These are phyloP conservation scores for Neofelis nebulosa DNA, from an alignment of 2,113 vertebrate genomes.

Conservation along the genomic window DNA sequence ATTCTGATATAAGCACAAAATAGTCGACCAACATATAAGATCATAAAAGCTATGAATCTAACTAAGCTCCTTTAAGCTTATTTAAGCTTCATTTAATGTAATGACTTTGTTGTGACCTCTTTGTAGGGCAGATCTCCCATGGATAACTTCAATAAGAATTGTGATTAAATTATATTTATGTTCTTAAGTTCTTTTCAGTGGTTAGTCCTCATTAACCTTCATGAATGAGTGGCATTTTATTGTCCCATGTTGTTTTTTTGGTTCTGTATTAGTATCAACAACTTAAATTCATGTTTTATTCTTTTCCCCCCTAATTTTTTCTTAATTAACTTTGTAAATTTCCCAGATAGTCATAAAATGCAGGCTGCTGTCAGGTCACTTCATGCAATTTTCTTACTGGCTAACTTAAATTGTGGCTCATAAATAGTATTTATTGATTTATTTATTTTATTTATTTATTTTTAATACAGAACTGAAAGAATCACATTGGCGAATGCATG, in stretches of 20 bases:
- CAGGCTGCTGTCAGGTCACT: background rate
- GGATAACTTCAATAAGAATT: background rate
- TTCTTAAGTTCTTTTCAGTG: background rate
- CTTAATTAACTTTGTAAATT: background rate
- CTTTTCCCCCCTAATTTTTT: background rate
- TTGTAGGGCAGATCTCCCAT: background rate
- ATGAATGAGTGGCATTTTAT: background rate
- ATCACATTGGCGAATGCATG: background rate
- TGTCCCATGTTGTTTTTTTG: background rate
- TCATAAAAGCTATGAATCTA: background rate
- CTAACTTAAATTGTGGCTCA: background rate
- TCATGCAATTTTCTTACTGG: background rate
- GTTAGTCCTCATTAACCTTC: background rate
- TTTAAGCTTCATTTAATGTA: background rate
- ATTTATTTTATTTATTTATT: background rate
- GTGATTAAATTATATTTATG: background rate
- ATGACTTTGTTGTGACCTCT: background rate
- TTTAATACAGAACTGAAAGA: background rate
- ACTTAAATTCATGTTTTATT: background rate
- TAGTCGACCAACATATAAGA: background rate
- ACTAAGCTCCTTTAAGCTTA: background rate
- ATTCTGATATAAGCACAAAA: background rate
- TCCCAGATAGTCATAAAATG: background rate
- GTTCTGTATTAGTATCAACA: background rate
- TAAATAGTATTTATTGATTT: background rate